These are phyloP conservation scores for Psococerastis gibbosa DNA, from an alignment of 2,888 invertebrate genomes.

Conservation along the genomic window DNA sequence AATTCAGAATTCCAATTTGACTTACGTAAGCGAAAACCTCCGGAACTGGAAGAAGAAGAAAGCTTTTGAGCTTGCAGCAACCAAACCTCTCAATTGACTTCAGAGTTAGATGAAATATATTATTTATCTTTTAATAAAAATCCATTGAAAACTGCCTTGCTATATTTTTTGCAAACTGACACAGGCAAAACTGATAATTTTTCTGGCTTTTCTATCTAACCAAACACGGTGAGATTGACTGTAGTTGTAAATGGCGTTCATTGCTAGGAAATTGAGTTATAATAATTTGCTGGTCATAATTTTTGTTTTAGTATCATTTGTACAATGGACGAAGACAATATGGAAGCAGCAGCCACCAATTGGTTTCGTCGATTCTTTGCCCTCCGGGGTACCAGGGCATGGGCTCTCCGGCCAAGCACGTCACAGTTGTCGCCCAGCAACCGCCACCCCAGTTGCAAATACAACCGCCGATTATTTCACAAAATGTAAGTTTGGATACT, in stretches of 20 bases:
- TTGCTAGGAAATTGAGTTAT: too few relatives aligned
- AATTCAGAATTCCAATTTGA: too few relatives aligned
- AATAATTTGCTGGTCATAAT: too few relatives aligned
- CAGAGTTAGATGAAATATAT: too few relatives aligned
- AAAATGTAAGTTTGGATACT: conserved; percentile 31
- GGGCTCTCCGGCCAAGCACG: conserved; percentile 49
- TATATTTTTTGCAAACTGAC: conserved; percentile 3
- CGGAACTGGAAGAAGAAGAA: too few relatives aligned
- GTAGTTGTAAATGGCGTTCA: background rate
- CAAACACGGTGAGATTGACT: too few relatives aligned
- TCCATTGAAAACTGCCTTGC: background rate
- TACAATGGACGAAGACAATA: conserved; percentile 52
- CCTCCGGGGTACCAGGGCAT: conserved; percentile 72
- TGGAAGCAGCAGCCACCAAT: conserved; percentile 56
- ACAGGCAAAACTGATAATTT: too few relatives aligned
- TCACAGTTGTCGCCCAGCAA: conserved; percentile 40
- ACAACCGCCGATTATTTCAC: conserved; percentile 58
- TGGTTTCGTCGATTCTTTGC: conserved; percentile 86
- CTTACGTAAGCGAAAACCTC: too few relatives aligned
- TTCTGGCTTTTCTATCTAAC: too few relatives aligned
- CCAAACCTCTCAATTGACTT: too few relatives aligned
- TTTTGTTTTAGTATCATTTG: conserved; percentile 48
- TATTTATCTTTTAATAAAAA: conserved; percentile 12
- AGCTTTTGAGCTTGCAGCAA: too few relatives aligned
- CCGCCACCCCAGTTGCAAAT: conserved; percentile 53